Conservation (phyloP, 2,888 invertebrate genomes). For the Pammene fasciana region DNA sequence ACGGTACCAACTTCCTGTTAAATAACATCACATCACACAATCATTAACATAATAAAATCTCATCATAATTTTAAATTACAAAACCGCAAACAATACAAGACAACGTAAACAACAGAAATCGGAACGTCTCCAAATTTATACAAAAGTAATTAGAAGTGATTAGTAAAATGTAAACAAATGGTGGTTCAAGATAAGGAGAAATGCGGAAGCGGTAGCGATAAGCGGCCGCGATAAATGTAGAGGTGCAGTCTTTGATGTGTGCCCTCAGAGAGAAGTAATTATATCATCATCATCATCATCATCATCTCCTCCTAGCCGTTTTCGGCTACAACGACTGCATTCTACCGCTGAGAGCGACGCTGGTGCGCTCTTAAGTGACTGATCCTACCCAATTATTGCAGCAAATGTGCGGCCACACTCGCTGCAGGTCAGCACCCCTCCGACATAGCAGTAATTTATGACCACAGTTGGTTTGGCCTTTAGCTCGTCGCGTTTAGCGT, state of each 20-base stretch:
- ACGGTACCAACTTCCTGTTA: conserved; percentile 9
- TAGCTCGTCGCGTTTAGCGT: too few relatives aligned
- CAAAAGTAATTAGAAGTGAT: conserved; percentile 27
- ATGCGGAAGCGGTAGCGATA: conserved; percentile 16
- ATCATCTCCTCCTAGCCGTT: too few relatives aligned
- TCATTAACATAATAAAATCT: conserved; percentile 13
- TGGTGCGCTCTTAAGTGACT: too few relatives aligned
- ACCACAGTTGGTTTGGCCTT: too few relatives aligned
- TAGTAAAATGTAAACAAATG: conserved; percentile 19
- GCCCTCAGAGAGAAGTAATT: too few relatives aligned
- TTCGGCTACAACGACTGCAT: too few relatives aligned
- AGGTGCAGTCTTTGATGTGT: background rate
- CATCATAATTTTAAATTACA: conserved; percentile 10
- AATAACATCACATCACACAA: background rate
- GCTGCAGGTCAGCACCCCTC: too few relatives aligned
- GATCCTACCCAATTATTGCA: too few relatives aligned
- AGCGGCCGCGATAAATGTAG: conserved; percentile 3
- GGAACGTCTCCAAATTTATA: conserved; percentile 8
- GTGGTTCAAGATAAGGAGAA: conserved; percentile 25
- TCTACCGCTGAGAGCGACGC: too few relatives aligned
- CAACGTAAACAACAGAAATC: conserved; percentile 1
- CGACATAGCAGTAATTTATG: too few relatives aligned
- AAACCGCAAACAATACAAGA: conserved; percentile 9
- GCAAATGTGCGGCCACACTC: too few relatives aligned
- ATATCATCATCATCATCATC: too few relatives aligned